Evolutionary conservation across 1,140 invertebrate genomes (phyloP).

Genomic region (Drosophila micromelanica): DNA sequence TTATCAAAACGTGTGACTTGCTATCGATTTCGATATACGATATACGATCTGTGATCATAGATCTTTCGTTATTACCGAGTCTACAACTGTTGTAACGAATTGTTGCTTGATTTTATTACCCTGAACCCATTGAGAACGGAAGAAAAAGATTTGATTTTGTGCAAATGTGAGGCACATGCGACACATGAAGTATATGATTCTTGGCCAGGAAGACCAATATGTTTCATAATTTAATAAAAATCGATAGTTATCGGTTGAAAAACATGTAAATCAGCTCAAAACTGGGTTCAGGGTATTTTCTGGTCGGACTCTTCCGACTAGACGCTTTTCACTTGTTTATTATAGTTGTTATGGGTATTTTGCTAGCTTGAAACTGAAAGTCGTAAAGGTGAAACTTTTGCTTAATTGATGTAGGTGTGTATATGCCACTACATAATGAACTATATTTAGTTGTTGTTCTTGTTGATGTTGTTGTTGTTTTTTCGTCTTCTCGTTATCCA

Average conservation of each 20-base stretch:
- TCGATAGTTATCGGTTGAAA: too few species aligned
- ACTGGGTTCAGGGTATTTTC: too few species aligned
- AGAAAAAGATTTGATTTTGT: too few species aligned
- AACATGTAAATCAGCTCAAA: too few species aligned
- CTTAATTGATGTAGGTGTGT: slow-evolving; percentile 9
- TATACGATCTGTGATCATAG: slow-evolving; percentile 31
- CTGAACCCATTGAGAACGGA: too few species aligned
- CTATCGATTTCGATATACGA: too few species aligned
- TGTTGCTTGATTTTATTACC: background rate
- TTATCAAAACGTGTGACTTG: slow-evolving; percentile 38
- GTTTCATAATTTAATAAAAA: background rate
- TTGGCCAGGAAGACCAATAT: too few species aligned
- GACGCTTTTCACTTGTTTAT: background rate
- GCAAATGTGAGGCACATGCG: too few species aligned
- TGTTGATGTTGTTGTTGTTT: slow-evolving; percentile 3
- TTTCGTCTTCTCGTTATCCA: slow-evolving; percentile 1
- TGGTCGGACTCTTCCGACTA: too few species aligned
- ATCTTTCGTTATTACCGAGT: slow-evolving; percentile 29
- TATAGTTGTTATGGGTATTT: slow-evolving; percentile 2
- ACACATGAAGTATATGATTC: too few species aligned
- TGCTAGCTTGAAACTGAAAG: slow-evolving; percentile 43
- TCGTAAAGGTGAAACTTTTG: slow-evolving; percentile 32
- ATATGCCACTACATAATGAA: slow-evolving; percentile 27
- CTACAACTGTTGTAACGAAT: slow-evolving; percentile 40
- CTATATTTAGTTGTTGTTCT: slow-evolving; percentile 31